Base-by-base conservation (phyloP, 2,888 invertebrate species). In the Caenorhabditis auriculariae region DNA sequence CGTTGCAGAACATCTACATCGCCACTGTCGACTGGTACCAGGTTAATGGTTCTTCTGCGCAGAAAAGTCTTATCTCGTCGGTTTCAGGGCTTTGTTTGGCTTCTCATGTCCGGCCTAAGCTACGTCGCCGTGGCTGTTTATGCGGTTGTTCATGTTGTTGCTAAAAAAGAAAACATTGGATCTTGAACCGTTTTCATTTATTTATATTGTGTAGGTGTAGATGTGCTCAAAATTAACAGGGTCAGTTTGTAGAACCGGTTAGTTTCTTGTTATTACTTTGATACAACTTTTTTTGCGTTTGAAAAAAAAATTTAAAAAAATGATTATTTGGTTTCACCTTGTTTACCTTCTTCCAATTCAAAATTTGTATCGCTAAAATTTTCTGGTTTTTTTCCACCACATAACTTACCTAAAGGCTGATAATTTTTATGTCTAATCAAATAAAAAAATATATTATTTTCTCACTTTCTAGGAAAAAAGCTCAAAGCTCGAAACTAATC, bases 11-110 rank as follows among this genome's bases (percentile, higher is more conserved):
- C 32, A 72, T 78, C n/a, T 78, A 77, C 52, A 71, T 64, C 3
- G 68, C 67, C 3, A 78, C 77, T 1, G 72, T 78, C 2, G 73
- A 78, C 32, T 78, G 77, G 77, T 76, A 77, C 64, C 72, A 72
- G 66, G 73, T 66, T 28, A 41, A 46, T 15, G 7, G n/a, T n/a
- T n/a, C n/a, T n/a, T n/a, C n/a, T n/a, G 19, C 7, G n/a, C 19
- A 19, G 9, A n/a, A n/a, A n/a, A n/a, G n/a, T n/a, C n/a, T n/a
- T n/a, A n/a, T n/a, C n/a, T n/a, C 4, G 19, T 43, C 32, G 43
- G 51, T 61, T 69, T 17, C 47, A 74, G 76, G 73, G 75, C 26
- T 77, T 77, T 65, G 74, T 75, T 27, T 77, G 77, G 77, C 52
- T 77, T 35, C 61, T 77, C 12, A 74, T 77, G 72, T 60, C 69